phyloP scores from a whole-genome alignment of 2,888 invertebrate species.

The Himalopsyche kuldschensis region DNA sequence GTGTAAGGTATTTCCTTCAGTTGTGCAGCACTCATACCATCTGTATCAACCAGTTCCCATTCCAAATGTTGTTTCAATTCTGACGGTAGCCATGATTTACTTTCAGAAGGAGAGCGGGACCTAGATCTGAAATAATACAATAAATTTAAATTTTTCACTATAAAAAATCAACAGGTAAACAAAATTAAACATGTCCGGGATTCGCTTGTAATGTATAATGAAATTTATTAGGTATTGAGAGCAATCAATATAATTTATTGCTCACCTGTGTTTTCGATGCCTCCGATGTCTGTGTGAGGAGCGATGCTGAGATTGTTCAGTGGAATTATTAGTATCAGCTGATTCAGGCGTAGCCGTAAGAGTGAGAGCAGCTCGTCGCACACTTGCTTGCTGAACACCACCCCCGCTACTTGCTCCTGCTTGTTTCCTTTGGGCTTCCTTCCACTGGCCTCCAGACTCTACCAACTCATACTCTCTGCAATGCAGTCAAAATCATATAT shows the following conservation, averaged over 20 bases:
- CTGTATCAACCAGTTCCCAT: constrained; percentile 84
- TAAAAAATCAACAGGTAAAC: no score
- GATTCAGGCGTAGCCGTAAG: constrained; percentile 42
- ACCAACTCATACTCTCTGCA: constrained; percentile 71
- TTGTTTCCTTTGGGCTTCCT: constrained; percentile 79
- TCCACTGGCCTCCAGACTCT: constrained; percentile 88
- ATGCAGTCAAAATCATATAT: constrained; percentile 9
- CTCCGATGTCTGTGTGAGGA: constrained; percentile 62
- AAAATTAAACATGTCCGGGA: background rate
- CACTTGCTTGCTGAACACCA: constrained; percentile 71
- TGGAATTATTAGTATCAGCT: constrained; percentile 44
- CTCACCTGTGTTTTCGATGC: constrained; percentile 64
- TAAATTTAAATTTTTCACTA: background rate
- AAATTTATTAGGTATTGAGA: constrained; percentile 20
- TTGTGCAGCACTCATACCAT: constrained; percentile 86
- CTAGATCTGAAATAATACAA: constrained; percentile 50
- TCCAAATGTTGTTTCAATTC: constrained; percentile 85
- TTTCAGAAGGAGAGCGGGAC: constrained; percentile 71
- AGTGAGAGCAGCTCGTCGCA: constrained; percentile 57
- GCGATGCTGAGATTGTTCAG: constrained; percentile 49
- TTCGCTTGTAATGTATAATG: background rate
- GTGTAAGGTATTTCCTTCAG: constrained; percentile 87
- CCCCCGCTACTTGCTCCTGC: constrained; percentile 59
- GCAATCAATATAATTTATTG: constrained; percentile 6
- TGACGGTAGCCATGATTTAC: constrained; percentile 71